Base-by-base conservation (phyloP, 2,888 invertebrate genomes). In the Microctonus brassicae region DNA sequence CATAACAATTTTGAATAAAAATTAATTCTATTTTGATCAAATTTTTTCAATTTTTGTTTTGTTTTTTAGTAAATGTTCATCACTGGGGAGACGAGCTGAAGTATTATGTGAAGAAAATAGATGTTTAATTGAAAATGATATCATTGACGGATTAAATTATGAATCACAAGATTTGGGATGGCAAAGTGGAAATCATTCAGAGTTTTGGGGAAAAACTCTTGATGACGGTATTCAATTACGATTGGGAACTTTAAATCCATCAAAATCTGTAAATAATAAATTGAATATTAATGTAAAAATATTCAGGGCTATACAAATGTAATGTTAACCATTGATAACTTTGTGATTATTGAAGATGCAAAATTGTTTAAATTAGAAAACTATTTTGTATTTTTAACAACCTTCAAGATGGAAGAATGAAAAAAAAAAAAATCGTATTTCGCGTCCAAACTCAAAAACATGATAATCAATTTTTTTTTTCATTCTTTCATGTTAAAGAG, bases 191-290 rank as follows among this genome's bases (percentile, higher is more conserved):
- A 97, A 95, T 88, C 95, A 97, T 87, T 90, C 94, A 0, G 89
- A 93, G 83, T 97, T 97, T 88, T 94, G 94, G 92, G 95, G 95
- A 1, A 91, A 91, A 84, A 95, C 93, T 63, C 91, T 97, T 17
- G 90, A 90, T 4, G 95, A 97, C 24, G 98, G 96, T 0, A 89
- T 97, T 63, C 88, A 90, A 55, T 91, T 93, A 78, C 92, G 93
- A 76, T 89, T 96, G 71, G 97, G 97, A 39, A 92, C 92, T 0
- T 82, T 91, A 20, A 89, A 89, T 79, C 91, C 92, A 0, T 88
- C 89, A 24, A 84, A 86, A 75, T 88, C 88, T 79, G 91, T 91
- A 82, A 84, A 84, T 55, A 61, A 20, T 17, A 13, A 47, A 60
- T 17, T 29, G 10, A 24, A n/a, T n/a, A n/a, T n/a, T n/a, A n/a